phyloP scores from a whole-genome alignment of 2,888 invertebrate genomes.

The Ichneumoninae sp. region DNA sequence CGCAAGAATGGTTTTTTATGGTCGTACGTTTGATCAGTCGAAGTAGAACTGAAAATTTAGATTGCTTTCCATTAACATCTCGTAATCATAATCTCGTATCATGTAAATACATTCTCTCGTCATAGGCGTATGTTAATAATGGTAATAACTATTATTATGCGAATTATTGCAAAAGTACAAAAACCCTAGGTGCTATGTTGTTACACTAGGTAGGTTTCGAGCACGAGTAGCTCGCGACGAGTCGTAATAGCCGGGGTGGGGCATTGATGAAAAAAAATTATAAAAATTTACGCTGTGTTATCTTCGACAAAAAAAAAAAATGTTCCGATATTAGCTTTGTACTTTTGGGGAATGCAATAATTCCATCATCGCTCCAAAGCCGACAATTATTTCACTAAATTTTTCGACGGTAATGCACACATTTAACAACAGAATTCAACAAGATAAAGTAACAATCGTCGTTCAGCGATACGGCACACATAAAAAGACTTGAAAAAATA shows the following conservation, averaged over 20 bases:
- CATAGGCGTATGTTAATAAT: slow-evolving; percentile 75
- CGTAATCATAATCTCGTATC: slow-evolving; percentile 79
- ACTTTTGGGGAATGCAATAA: slow-evolving; percentile 44
- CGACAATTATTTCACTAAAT: slow-evolving; percentile 11
- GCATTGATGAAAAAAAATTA: slow-evolving; percentile 23
- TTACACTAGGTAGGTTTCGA: slow-evolving; percentile 80
- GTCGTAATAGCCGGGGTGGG: slow-evolving; percentile 54
- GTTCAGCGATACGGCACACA: slow-evolving; percentile 26
- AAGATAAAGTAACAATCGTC: slow-evolving; percentile 28
- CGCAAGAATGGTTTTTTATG: slow-evolving; percentile 70
- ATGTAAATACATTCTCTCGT: slow-evolving; percentile 82
- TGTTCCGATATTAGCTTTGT: slow-evolving; percentile 22
- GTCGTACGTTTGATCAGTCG: slow-evolving; percentile 69
- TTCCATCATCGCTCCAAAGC: slow-evolving; percentile 44
- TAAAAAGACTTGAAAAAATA: slow-evolving; percentile 36
- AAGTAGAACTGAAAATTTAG: slow-evolving; percentile 67
- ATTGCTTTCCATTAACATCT: slow-evolving; percentile 78
- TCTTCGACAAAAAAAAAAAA: slow-evolving; percentile 30
- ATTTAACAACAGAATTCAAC: slow-evolving; percentile 37
- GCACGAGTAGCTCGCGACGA: slow-evolving; percentile 64
- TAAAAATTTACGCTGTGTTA: slow-evolving; percentile 52
- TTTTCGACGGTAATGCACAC: slow-evolving; percentile 24
- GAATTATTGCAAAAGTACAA: slow-evolving; percentile 84
- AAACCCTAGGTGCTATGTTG: slow-evolving; percentile 84
- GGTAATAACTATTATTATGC: slow-evolving; percentile 79